Percentiles rank a stretch among this genome's conserved stretches.
These are phyloP conservation scores for Elaphurus davidianus DNA, from an alignment of 2,113 vertebrate species.

Conservation along the genomic window DNA sequence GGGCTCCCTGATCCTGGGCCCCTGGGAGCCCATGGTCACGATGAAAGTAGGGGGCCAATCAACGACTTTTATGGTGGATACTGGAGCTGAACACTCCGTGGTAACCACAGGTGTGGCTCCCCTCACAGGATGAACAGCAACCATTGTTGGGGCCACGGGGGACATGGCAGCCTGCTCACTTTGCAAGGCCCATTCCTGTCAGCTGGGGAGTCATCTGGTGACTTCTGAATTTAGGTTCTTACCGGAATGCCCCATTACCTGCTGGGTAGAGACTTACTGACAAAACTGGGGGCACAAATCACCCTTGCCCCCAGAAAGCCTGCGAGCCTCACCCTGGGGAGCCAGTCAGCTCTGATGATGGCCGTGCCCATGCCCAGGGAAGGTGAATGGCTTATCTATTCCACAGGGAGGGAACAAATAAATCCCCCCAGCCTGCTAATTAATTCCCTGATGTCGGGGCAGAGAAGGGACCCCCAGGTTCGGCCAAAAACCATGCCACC, in stretches of 20 bases:
- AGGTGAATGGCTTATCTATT: not conserved
- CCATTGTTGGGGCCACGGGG: not conserved
- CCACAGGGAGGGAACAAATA: not conserved
- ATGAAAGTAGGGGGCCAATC: not conserved
- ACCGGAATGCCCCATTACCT: not conserved
- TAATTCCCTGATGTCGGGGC: not conserved
- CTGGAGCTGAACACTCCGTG: not conserved
- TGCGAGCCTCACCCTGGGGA: not conserved
- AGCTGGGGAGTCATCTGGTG: not conserved
- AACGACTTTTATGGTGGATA: not conserved
- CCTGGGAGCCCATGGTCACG: not conserved
- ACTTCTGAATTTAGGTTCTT: not conserved
- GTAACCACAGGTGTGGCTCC: not conserved
- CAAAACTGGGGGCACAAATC: not conserved
- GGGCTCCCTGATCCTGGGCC: not conserved
- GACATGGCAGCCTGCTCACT: not conserved
- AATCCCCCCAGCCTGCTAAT: not conserved
- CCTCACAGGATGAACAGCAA: accelerated
- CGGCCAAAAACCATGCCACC: not conserved
- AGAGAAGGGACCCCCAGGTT: not conserved
- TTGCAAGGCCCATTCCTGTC: not conserved
- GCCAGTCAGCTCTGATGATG: not conserved
- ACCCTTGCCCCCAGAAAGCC: not conserved
- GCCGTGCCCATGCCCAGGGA: accelerated
- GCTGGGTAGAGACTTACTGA: not conserved